Evolutionary conservation across 2,113 vertebrate genomes (phyloP), one percentile per base, ranked within the genome.

Genomic region (Ploceus nigricollis): DNA sequence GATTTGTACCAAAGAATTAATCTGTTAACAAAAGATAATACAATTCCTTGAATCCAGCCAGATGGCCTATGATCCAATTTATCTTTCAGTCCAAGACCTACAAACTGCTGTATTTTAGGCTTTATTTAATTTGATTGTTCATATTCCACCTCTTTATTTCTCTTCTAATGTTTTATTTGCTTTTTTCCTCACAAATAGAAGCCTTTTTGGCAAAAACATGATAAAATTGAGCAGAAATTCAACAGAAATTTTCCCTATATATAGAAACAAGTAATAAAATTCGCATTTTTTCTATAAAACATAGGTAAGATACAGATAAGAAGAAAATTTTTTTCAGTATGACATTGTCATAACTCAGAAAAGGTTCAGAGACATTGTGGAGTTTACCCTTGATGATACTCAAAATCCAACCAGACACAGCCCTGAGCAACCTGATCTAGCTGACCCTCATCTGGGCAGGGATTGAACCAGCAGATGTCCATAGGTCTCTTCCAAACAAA

Each of bases 311-410:
- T n/a, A 70, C 2, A 21, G 8, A 24, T 13, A 61, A 16, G 5
- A 60, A 19, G 15, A 44, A 44, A 40, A 4, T 1, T 2, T 7
- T 60, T 87, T 84, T 39, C 20, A 65, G 9, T 21, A 51, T 31
- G 30, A 57, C 22, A 9, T 65, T 56, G 3, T 6, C 27, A 15
- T 47, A 60, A 40, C 11, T 56, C 37, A 69, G 37, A 27, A 70
- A 70, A 79, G 1, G 15, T 53, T 75, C 6, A 51, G 22, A 72
- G 18, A 50, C 0, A 0, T 13, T 53, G 12, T 24, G 22, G 11
- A 50, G 2, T 35, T 80, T 17, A 31, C 33, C 18, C 28, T 54
- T 63, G 16, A 2, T 44, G 13, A 51, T 40, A 61, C 3, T 76
- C 18, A 63, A 40, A 90, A n/a, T 21, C 6, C 18, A 70, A 39